Evolutionary conservation across 2,113 vertebrate genomes (phyloP), one percentile per base, ranked within the genome.

Genomic region (Tachysurus vachellii): DNA sequence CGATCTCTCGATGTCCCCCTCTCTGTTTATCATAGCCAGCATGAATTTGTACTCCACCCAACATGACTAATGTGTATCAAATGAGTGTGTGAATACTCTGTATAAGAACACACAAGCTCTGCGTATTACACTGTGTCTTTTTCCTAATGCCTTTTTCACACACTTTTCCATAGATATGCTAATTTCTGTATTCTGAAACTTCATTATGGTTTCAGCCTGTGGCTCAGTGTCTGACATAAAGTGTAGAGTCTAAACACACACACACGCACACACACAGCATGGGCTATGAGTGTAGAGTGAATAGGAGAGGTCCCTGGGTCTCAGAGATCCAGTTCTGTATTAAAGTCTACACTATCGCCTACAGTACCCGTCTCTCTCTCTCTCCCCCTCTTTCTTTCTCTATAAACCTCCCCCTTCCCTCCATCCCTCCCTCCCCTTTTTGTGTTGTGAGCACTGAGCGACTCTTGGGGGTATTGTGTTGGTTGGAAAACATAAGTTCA

Each of bases 401-500:
- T 7, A 44, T 36, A 21, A 31, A 61, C 42, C 50, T 68, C 6
- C 70, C 61, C 53, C 23, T 61, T 21, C 14, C 36, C 83, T 50
- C 57, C 47, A 75, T 76, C 56, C 16, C 82, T 53, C 47, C 47
- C 47, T 36, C 70, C 14, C 42, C 36, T 88, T 79, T 66, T 86
- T 86, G 75, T 86, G 79, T 80, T 54, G 82, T 54, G 36, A 87
- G 81, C 89, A 64, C 50, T 36, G 77, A 28, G 93, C 88, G 91
- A 93, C 89, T 93, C 87, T 83, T 85, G 77, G 68, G 70, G 81
- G 54, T 88, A 66, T 80, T 82, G 82, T 84, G 62, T 54, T 89
- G 88, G 70, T 77, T 80, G 73, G 36, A 50, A 77, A 89, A 83
- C 85, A 79, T 77, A 82, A 76, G 80, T 88, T 90, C 12, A 89